phyloP scores from a whole-genome alignment of 2,888 invertebrate species.

The Koerneria pararmatus region DNA sequence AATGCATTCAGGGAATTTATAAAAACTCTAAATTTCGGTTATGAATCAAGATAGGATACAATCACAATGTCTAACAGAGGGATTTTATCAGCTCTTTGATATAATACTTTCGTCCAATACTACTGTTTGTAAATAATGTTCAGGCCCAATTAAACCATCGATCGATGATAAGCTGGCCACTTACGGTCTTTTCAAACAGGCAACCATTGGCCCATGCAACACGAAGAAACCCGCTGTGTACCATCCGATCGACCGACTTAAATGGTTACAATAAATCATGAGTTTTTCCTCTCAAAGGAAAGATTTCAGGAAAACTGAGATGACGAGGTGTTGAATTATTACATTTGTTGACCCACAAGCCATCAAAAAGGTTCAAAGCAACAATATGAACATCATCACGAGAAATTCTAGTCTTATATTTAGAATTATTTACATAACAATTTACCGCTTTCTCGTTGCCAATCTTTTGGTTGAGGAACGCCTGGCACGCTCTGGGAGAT shows the following conservation, averaged over 20 bases:
- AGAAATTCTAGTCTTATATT: too few relatives aligned
- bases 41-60: too few relatives aligned
- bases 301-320: not conserved
- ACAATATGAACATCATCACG: too few relatives aligned
- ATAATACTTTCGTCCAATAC: too few relatives aligned
- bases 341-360: not conserved
- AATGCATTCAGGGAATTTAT: too few relatives aligned
- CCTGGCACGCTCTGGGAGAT: slow-evolving; percentile 18
- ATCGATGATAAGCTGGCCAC: slow-evolving; percentile 7
- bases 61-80: too few relatives aligned
- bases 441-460: too few relatives aligned
- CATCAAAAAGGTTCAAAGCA: not conserved
- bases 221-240: slow-evolving; percentile 12
- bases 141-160: slow-evolving; percentile 17
- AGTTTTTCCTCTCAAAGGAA: too few relatives aligned
- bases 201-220: slow-evolving; percentile 17
- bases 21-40: too few relatives aligned
- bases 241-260: slow-evolving; percentile 15
- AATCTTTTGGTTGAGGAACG: slow-evolving; percentile 15
- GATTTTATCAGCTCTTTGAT: too few relatives aligned
- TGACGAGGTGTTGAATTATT: not conserved
- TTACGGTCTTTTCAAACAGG: slow-evolving; percentile 23
- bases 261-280: slow-evolving; percentile 17
- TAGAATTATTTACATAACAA: not conserved
- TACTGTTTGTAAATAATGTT: too few relatives aligned